Evolutionary conservation across 2,888 invertebrate species (phyloP), one percentile per base, ranked within the genome.

Genomic region (Malacosoma neustria): DNA sequence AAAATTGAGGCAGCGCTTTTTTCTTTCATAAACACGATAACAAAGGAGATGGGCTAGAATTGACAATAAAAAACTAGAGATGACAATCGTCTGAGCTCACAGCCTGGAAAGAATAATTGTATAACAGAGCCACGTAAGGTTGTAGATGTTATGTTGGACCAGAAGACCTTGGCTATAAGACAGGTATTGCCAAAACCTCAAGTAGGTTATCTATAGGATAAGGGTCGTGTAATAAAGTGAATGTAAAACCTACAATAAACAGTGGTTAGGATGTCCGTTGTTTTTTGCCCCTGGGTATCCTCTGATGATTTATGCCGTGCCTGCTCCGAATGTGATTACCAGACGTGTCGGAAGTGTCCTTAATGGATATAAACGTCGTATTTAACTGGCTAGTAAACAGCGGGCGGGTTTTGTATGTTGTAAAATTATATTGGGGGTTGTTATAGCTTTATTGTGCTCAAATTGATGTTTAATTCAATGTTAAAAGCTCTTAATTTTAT

Each of bases 321-420:
- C 80, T 79, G 82, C 72, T 65, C 65, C 63, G 80, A 81, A 76
- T 76, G 73, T 74, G 75, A 76, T 76, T 76, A 75, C 72, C 58
- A 57, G 51, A 69, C 71, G 71, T 72, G 75, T 72, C 71, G 79
- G 76, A 77, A 76, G 77, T 73, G 56, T 65, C 77, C 70, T 68
- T 81, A 81, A 84, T 82, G 76, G 79, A 72, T 80, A 84, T 77
- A 76, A 82, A 82, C 76, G 79, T 71, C 59, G 62, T 66, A 72
- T 74, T 81, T 73, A 75, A 74, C 71, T 58, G 61, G 58, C 52
- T 58, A 54, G 63, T 67, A 68, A 76, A 72, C 57, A 71, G 36
- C 15, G 13, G 34, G 29, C 13, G 33, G 22, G 32, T 35, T 36
- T 38, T 38, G 33, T 39, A 31, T 12, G 34, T 30, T 38, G 35